These are phyloP conservation scores for Cichlasoma orientale DNA, from an alignment of 2,797 vertebrate genomes.

Conservation along the genomic window DNA sequence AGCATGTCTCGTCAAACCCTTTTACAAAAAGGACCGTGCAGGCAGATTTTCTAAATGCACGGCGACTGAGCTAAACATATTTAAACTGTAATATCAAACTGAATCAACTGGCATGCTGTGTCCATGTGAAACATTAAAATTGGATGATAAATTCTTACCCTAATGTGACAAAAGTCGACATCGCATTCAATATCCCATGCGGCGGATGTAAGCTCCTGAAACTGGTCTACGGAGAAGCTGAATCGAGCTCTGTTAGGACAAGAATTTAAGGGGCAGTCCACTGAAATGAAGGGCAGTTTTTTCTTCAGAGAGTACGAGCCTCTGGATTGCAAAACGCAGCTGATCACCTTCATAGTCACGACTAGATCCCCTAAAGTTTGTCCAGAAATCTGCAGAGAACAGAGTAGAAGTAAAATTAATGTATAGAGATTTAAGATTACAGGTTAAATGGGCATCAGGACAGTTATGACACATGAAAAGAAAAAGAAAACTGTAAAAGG, in stretches of 20 bases:
- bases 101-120: neutral
- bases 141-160: slow-evolving; percentile 30
- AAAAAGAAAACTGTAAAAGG: neutral
- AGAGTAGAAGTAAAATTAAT: neutral
- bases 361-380: slow-evolving; percentile 22
- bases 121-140: neutral
- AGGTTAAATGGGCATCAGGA: neutral
- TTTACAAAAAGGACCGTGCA: no score
- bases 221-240: slow-evolving; percentile 77
- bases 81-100: neutral
- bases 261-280: slow-evolving; percentile 56
- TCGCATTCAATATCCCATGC: slow-evolving; percentile 79
- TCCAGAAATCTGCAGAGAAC: slow-evolving; percentile 70
- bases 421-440: neutral
- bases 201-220: slow-evolving; percentile 72
- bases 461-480: neutral
- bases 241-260: slow-evolving; percentile 75
- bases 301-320: slow-evolving; percentile 33
- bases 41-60: neutral
- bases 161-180: slow-evolving; percentile 60
- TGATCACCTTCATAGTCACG: slow-evolving; percentile 68
- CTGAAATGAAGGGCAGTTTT: slow-evolving; percentile 67
- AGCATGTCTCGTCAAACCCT: no score
- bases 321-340: slow-evolving; percentile 67
- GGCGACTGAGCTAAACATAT: neutral